Base-by-base conservation (phyloP, 2,113 vertebrate species). In the Cairina moschata region DNA sequence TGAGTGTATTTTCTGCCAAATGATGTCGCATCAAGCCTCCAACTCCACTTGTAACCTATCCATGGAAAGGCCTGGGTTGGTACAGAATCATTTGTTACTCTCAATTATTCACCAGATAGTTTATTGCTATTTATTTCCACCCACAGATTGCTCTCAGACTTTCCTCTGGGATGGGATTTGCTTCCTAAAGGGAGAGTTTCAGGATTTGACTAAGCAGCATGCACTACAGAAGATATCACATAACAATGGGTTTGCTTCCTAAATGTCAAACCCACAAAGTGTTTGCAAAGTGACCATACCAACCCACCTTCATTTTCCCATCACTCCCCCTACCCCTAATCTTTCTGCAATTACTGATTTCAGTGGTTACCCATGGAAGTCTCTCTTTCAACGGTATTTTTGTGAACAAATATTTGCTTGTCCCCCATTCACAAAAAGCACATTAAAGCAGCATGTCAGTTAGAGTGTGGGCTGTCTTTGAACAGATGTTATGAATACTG, bases 401-500 rank as follows among this genome's bases (percentile, higher is more conserved):
- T 75, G 74, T 91, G 95, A 95, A 94, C 59, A 97, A 91, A 94
- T 69, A 87, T 78, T 94, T 96, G 42, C 80, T 93, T 93, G 82
- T 94, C 73, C 91, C 88, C 31, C 34, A 55, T 88, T 96, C 81
- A 68, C 91, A 93, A 89, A 96, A 90, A 94, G 59, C 4, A 6
- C 78, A 23, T 96, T 91, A 96, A 92, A 94, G 88, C 90, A 56
- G 78, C 40, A 84, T 78, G 86, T 95, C 92, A 95, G 92, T 79
- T 91, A 92, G 66, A 84, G 90, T 94, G 95, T 95, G 94, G 94
- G 95, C 56, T 97, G 91, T 31, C 95, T 96, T 96, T 95, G 91
- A 95, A 95, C 91, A 93, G 63, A 96, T 93, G 77, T 94, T 94
- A 91, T 95, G 95, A 95, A 97, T 95, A 95, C 68, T 84, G 80